Evolutionary conservation across 2,888 invertebrate species (phyloP), one percentile per base, ranked within the genome.

Genomic region (Nomada goodeniana): DNA sequence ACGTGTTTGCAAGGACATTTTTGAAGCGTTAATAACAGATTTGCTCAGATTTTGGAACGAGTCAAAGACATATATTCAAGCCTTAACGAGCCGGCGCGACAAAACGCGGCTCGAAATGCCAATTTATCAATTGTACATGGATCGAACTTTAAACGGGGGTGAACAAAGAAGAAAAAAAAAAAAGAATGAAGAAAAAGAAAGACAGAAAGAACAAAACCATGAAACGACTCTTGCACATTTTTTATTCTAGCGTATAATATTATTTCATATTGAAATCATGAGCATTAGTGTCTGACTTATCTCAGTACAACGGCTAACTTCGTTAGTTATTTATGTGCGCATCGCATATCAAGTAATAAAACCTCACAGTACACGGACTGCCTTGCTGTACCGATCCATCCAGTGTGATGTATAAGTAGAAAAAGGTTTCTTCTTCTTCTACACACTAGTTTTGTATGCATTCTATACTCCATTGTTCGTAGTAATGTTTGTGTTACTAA

Each of bases 21-120:
- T 81, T 76, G 78, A 84, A 78, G 78, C 76, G 59, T 78, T 71
- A 81, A 80, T 42, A 89, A 80, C 50, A 89, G 85, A 89, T 90
- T 91, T 90, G 91, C 91, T 92, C 90, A 91, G 85, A 88, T 80
- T 86, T 47, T 86, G 74, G 73, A 73, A 83, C 69, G 85, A 78
- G 78, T 77, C 83, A 72, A 80, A 84, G 75, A 77, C 76, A 83
- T 74, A 57, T 47, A 80, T 77, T 74, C 80, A 80, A 85, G 78
- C 77, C 80, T 78, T 80, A 80, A 63, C 68, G n/a, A 76, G 70
- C 70, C 76, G 47, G 76, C 61, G 42, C 47, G 42, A 20, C 57
- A 42, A 69, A 23, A 67, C 61, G 57, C 71, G 70, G 67, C 76
- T 73, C 67, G 53, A 64, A 47, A 81, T 70, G 84, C 78, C 75